These are phyloP conservation scores for Pseudococcus longispinus DNA, from an alignment of 2,888 invertebrate species.

Conservation along the genomic window DNA sequence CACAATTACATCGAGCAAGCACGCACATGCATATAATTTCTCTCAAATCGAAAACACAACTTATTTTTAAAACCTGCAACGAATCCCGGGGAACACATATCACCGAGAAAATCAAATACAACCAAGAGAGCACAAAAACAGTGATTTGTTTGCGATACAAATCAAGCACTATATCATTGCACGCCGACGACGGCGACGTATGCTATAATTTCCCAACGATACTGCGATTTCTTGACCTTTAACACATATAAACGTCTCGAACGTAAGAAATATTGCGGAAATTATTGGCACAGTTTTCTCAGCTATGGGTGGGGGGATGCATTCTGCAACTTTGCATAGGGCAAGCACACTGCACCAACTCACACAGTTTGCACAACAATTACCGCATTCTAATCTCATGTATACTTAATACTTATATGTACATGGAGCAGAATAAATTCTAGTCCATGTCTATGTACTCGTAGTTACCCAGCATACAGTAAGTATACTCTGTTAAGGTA, in stretches of 20 bases:
- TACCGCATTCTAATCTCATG: background rate
- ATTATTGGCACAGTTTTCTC: background rate
- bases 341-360: background rate
- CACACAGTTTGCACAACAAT: background rate
- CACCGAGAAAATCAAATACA: no score
- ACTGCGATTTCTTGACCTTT: background rate
- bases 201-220: background rate
- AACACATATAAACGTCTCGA: background rate
- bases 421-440: background rate
- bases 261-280: background rate
- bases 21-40: no score
- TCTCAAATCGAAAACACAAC: no score
- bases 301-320: background rate
- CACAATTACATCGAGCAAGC: no score
- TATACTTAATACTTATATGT: background rate
- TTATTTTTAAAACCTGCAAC: no score
- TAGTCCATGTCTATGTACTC: no score
- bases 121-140: no score
- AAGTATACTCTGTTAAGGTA: background rate
- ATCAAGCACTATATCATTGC: background rate
- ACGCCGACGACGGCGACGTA: background rate
- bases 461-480: no score
- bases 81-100: no score
- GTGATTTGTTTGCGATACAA: no score
- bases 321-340: no score